Evolutionary conservation across 2,888 invertebrate genomes (phyloP).

Genomic region (Embidobia sp.): DNA sequence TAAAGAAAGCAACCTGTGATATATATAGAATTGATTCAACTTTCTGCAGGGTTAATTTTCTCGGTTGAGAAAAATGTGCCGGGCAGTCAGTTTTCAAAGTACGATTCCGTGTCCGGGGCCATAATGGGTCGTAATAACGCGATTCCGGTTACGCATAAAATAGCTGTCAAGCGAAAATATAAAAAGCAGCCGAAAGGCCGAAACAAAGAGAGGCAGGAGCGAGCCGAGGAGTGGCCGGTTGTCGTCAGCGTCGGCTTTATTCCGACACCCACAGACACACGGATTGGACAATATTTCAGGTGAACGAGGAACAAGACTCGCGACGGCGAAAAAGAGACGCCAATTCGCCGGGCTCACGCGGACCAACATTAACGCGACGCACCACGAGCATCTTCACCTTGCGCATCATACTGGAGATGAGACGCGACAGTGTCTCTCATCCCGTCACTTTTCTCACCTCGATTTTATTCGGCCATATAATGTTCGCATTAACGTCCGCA

Average conservation of each 20-base stretch:
- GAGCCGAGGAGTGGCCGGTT: slow-evolving; percentile 8
- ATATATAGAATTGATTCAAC: no score
- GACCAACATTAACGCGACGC: slow-evolving; percentile 58
- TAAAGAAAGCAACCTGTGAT: no score
- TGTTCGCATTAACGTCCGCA: slow-evolving; percentile 42
- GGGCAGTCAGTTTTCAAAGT: slow-evolving; percentile 26
- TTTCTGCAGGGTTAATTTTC: no score
- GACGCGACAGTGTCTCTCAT: slow-evolving; percentile 63
- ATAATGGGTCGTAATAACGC: slow-evolving; percentile 36
- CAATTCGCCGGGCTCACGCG: slow-evolving; percentile 58
- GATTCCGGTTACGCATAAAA: slow-evolving; percentile 17
- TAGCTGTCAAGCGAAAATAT: slow-evolving; percentile 9
- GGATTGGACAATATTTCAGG: slow-evolving; percentile 60
- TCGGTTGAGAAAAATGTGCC: no score
- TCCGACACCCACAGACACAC: slow-evolving; percentile 36
- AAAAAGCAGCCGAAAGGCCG: not conserved
- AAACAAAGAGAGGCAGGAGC: not conserved
- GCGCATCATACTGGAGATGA: slow-evolving; percentile 60
- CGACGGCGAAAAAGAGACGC: slow-evolving; percentile 60
- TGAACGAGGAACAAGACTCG: slow-evolving; percentile 58
- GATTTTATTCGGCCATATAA: slow-evolving; percentile 51
- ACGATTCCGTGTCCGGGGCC: slow-evolving; percentile 32
- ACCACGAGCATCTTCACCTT: no score
- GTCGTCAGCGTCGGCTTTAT: slow-evolving; percentile 34
- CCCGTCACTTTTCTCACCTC: slow-evolving; percentile 40